phyloP scores from a whole-genome alignment of 1,140 invertebrate genomes.

The Bombyx mori region DNA sequence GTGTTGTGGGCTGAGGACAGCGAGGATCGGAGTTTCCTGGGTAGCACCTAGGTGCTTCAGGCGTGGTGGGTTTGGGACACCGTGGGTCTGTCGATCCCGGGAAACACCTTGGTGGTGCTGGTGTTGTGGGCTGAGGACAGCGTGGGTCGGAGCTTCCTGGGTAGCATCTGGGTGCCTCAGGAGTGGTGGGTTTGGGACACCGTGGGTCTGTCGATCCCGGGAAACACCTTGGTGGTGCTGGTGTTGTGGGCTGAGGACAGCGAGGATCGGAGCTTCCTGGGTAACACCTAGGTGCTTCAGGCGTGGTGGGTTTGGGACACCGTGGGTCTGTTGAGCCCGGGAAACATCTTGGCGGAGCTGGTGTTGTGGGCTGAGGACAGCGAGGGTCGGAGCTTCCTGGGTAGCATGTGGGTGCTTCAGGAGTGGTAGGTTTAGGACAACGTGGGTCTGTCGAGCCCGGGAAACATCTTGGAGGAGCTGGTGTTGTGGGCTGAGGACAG shows the following conservation, averaged over 20 bases:
- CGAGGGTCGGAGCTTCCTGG: too few relatives aligned
- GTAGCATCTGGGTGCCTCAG: conserved; percentile 37
- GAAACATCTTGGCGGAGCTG: too few relatives aligned
- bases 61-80: conserved; percentile 20
- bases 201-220: conserved; percentile 50
- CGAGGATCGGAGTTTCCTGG: conserved; percentile 57
- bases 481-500: too few relatives aligned
- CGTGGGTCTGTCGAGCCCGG: too few relatives aligned
- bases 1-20: conserved; percentile 27
- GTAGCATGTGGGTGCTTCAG: too few relatives aligned
- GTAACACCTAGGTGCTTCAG: conserved; percentile 41
- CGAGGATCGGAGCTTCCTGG: conserved; percentile 60
- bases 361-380: too few relatives aligned
- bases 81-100: conserved; percentile 7
- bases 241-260: conserved; percentile 25
- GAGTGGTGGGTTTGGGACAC: conserved; percentile 34
- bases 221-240: conserved; percentile 23
- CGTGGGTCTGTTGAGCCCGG: too few relatives aligned
- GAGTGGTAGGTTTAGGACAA: too few relatives aligned
- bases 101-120: conserved; percentile 14
- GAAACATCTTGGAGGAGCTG: too few relatives aligned
- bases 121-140: conserved; percentile 40
- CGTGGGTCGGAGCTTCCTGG: conserved; percentile 59
- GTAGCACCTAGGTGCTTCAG: conserved; percentile 36
- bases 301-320: conserved; percentile 31